Evolutionary conservation across 2,888 invertebrate species (phyloP).

Genomic region (Mimachlamys varia): DNA sequence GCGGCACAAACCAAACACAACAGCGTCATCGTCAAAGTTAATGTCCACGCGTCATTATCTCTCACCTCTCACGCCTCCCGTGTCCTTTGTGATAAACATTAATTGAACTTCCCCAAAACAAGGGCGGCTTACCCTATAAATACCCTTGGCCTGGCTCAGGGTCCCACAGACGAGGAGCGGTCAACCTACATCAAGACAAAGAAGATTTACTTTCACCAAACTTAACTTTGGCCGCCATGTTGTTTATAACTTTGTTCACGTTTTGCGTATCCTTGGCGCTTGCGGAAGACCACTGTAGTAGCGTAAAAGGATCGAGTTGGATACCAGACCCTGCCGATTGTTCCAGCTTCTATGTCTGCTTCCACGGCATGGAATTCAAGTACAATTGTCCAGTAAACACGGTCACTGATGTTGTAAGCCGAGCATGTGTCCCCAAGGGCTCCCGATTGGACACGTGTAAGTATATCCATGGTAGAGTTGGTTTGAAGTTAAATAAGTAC

Average conservation of each 20-base stretch:
- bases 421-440: not conserved
- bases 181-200: not conserved
- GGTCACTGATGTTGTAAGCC: not conserved
- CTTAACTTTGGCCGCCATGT: not conserved
- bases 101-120: not conserved
- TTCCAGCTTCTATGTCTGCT: not conserved
- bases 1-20: not conserved
- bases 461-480: not conserved
- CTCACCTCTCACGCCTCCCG: not conserved
- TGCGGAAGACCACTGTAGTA: not conserved
- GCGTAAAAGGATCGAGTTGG: not conserved
- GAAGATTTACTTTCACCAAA: not conserved
- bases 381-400: constrained; percentile 4
- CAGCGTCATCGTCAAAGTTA: constrained; percentile 24
- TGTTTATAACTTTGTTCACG: not conserved
- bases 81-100: constrained; percentile 18
- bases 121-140: not conserved
- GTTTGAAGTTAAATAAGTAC: too few relatives aligned
- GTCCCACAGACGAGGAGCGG: not conserved
- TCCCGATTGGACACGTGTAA: constrained; percentile 4
- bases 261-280: not conserved
- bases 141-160: not conserved
- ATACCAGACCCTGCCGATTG: not conserved
- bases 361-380: constrained; percentile 7
- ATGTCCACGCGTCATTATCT: not conserved